These are phyloP conservation scores for Diphyllodes magnificus DNA, from an alignment of 2,113 vertebrate genomes.

Conservation along the genomic window DNA sequence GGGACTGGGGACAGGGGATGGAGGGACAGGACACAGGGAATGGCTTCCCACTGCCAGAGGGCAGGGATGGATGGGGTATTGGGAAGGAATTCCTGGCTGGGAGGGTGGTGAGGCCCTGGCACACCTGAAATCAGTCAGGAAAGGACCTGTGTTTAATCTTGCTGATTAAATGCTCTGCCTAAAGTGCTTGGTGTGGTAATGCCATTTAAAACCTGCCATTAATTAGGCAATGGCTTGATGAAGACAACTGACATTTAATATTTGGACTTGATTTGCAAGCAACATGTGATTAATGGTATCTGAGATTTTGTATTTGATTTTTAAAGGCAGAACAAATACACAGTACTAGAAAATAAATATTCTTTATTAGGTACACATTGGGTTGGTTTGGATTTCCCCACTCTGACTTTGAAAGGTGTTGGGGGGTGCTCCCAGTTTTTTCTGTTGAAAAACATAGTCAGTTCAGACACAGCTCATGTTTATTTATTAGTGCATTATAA, in stretches of 20 bases:
- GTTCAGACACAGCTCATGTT: neutral
- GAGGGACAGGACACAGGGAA: neutral
- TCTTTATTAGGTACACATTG: neutral
- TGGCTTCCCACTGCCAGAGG: neutral
- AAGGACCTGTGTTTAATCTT: neutral
- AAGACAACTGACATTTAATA: neutral
- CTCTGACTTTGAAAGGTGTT: neutral
- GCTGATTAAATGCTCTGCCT: neutral
- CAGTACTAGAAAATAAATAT: neutral
- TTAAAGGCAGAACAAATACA: neutral
- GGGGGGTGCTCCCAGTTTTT: neutral
- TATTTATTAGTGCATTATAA: neutral
- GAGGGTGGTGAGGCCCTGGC: neutral
- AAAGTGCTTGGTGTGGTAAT: neutral
- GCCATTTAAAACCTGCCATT: neutral
- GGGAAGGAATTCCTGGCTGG: neutral
- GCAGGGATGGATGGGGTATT: fast-evolving
- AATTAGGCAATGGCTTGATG: neutral
- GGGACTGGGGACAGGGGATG: neutral
- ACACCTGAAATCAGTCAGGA: neutral
- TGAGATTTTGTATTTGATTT: neutral
- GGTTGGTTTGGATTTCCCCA: neutral
- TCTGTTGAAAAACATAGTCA: neutral
- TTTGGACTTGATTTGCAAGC: neutral
- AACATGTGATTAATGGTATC: neutral